Conservation (phyloP, 2,888 invertebrate species). For the Hartigia nigra region DNA sequence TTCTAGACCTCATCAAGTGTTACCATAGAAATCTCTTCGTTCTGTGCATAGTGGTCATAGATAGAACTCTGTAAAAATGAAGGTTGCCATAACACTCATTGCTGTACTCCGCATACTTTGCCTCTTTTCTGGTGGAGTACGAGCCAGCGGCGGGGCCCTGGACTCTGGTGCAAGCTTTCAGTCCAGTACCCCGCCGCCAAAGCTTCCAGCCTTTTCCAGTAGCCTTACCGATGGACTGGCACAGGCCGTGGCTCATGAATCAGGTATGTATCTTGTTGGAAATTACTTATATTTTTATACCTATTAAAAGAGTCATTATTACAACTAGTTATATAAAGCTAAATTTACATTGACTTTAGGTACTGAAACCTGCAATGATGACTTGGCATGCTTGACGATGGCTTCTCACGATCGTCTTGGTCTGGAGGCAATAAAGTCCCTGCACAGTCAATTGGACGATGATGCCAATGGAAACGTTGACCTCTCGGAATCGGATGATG, state of each 20-base stretch:
- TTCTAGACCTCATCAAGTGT: not conserved
- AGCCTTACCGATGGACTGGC: slow-evolving; percentile 70
- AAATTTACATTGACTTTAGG: slow-evolving; percentile 31
- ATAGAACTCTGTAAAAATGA: not conserved
- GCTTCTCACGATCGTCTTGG: slow-evolving; percentile 84
- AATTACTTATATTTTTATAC: not conserved
- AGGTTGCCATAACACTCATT: not conserved
- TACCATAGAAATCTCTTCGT: not conserved
- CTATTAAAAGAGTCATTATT: not conserved
- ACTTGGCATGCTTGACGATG: slow-evolving; percentile 78
- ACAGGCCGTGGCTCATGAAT: slow-evolving; percentile 71
- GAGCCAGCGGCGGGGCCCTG: slow-evolving; percentile 61
- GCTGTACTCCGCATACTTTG: slow-evolving; percentile 18
- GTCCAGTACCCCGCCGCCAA: slow-evolving; percentile 42
- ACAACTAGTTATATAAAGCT: not conserved
- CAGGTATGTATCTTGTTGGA: slow-evolving; percentile 65
- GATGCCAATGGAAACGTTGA: slow-evolving; percentile 98
- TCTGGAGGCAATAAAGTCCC: slow-evolving; percentile 90
- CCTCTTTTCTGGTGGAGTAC: slow-evolving; percentile 48
- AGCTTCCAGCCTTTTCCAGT: slow-evolving; percentile 52
- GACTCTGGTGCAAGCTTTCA: slow-evolving; percentile 52
- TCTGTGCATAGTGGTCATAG: not conserved
- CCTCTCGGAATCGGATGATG: slow-evolving; percentile 96
- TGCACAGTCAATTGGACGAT: slow-evolving; percentile 96
- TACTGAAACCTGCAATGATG: slow-evolving; percentile 74